Evolutionary conservation across 2,113 vertebrate genomes (phyloP).

Genomic region (Anas platyrhynchos): DNA sequence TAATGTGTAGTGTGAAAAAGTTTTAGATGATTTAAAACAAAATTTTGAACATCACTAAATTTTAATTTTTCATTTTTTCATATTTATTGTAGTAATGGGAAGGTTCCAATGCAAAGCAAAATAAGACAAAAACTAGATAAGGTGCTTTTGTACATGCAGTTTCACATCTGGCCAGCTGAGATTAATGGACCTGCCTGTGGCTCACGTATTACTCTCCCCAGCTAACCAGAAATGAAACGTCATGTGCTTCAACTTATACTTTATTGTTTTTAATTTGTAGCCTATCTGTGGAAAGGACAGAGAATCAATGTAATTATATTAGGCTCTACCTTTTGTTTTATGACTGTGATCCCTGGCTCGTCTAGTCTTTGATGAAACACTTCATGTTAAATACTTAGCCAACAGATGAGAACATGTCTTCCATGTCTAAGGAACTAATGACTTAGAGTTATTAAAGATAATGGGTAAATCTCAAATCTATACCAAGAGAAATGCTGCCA

Average conservation of each 20-base stretch:
- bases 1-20: neutral
- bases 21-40: neutral
- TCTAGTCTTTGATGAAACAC: slow-evolving; percentile 27
- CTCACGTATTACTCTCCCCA: slow-evolving; percentile 30
- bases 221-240: slow-evolving; percentile 46
- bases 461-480: neutral
- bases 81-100: neutral
- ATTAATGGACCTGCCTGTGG: slow-evolving; percentile 41
- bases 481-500: neutral
- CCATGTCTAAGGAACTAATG: neutral
- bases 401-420: slow-evolving; percentile 2
- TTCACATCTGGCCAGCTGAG: slow-evolving; percentile 18
- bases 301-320: slow-evolving; percentile 60
- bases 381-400: slow-evolving; percentile 15
- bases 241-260: neutral
- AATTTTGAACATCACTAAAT: neutral
- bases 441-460: neutral
- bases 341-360: neutral
- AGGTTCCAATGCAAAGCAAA: neutral
- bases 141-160: neutral
- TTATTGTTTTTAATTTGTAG: slow-evolving; percentile 71
- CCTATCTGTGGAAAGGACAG: slow-evolving; percentile 19
- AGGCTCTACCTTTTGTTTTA: slow-evolving; percentile 52
- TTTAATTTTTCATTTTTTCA: neutral
- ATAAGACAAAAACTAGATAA: slow-evolving; percentile 27